Percentiles rank a stretch among this genome's conserved stretches.
phyloP scores from a whole-genome alignment of 2,113 vertebrate genomes.

The Sylvilagus bachmani region DNA sequence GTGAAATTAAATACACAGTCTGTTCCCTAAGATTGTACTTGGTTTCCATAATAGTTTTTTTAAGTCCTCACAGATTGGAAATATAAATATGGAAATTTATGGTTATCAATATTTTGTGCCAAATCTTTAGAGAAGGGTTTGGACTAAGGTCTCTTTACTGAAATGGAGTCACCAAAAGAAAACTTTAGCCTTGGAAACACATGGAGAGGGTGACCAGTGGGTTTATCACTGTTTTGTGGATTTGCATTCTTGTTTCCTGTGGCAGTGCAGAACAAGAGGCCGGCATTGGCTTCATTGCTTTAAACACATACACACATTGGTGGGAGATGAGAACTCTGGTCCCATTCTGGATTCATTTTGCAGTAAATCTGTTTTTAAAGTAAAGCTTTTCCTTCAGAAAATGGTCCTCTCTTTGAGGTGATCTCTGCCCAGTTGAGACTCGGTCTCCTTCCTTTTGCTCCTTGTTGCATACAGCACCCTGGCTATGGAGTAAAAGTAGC shows the following conservation, averaged over 20 bases:
- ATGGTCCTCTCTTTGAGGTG: not conserved
- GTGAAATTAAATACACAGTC: slow-evolving; percentile 71
- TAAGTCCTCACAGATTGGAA: slow-evolving; percentile 76
- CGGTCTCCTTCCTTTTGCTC: not conserved
- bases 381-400: not conserved
- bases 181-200: slow-evolving; percentile 78
- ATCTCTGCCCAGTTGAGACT: not conserved
- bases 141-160: slow-evolving; percentile 66
- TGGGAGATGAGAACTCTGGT: not conserved
- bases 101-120: slow-evolving; percentile 77
- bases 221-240: slow-evolving; percentile 60
- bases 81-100: slow-evolving; percentile 78
- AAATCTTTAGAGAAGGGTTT: slow-evolving; percentile 72
- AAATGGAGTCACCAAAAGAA: slow-evolving; percentile 79
- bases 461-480: not conserved
- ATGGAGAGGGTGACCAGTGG: slow-evolving; percentile 75
- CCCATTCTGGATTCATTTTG: slow-evolving; percentile 16
- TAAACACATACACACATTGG: slow-evolving; percentile 1
- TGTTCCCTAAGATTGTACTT: slow-evolving; percentile 62
- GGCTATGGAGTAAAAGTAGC: not conserved
- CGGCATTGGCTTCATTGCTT: not conserved
- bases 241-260: slow-evolving; percentile 36
- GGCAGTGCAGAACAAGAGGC: not conserved
- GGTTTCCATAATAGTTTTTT: slow-evolving; percentile 64
- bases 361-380: slow-evolving; percentile 30